Evolutionary conservation across 2,888 invertebrate species (phyloP).

Genomic region (Meteorus colon): DNA sequence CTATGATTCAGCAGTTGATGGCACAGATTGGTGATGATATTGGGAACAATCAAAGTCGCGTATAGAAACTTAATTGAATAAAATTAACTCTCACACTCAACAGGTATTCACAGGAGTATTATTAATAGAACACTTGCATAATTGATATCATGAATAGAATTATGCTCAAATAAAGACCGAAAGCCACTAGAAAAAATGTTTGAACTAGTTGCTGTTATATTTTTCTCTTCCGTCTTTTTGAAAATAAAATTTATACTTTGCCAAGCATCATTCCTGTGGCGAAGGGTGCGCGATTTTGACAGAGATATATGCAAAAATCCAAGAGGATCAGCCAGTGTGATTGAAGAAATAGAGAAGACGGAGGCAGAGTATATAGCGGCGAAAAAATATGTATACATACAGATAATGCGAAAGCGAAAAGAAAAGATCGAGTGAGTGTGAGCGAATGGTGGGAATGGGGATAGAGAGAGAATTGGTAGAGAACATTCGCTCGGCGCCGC

Average conservation of each 20-base stretch:
- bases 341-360: slow-evolving; percentile 36
- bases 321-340: slow-evolving; percentile 48
- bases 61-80: too few relatives aligned
- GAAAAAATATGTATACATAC: background rate
- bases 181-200: too few relatives aligned
- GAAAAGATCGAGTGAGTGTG: background rate
- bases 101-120: too few relatives aligned
- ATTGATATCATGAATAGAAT: too few relatives aligned
- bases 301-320: slow-evolving; percentile 49
- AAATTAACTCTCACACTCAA: too few relatives aligned
- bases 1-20: too few relatives aligned
- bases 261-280: slow-evolving; percentile 41
- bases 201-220: too few relatives aligned
- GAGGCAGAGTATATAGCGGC: slow-evolving; percentile 20
- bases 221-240: background rate
- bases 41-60: too few relatives aligned
- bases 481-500: slow-evolving; percentile 33
- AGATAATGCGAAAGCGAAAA: background rate
- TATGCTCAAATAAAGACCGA: too few relatives aligned
- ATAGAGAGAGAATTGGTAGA: background rate
- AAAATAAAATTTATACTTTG: slow-evolving; percentile 49
- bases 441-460: background rate
- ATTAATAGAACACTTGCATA: too few relatives aligned
- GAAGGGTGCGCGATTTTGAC: slow-evolving; percentile 42
- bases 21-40: too few relatives aligned